Evolutionary conservation across 1,140 invertebrate species (phyloP), one percentile per base, ranked within the genome.

Genomic region (silkworm (Bombyx mori)): DNA sequence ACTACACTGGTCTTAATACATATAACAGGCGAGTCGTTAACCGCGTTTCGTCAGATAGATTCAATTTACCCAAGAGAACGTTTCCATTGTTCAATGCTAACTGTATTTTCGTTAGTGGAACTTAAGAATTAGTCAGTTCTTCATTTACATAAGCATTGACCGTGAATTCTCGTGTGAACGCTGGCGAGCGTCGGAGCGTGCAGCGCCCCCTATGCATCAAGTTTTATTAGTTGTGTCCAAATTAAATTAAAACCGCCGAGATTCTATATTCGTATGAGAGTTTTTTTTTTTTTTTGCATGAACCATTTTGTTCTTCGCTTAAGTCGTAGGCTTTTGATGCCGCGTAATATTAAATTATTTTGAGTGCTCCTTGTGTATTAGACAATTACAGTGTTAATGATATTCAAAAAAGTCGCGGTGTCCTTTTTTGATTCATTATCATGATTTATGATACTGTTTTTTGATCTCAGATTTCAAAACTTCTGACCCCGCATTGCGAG

Each of bases 101-200:
- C 69, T 66, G 74, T 75, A 73, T 76, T 71, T 79, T 78, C 65
- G 72, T 79, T 66, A 72, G 62, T 61, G 52, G 52, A 63, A 62
- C 57, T 65, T 59, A 61, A 65, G 73, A 73, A 71, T 85, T 77
- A 81, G 73, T 69, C 72, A 77, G 64, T 74, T 68, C 66, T 59
- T 71, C 68, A 85, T 86, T 83, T 83, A 79, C 80, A 83, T 81
- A 79, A 71, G 51, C 79, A 86, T 63, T 62, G 74, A 79, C 76
- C 82, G 82, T 86, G 79, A 77, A 77, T 74, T 82, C 81, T 82
- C 82, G 74, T 83, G 82, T 82, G 82, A 86, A 83, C 64, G 57
- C 68, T 63, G 62, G 54, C 55, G 58, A 56, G 58, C 68, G 65
- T 44, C 73, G 68, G 68, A 79, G 63, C 78, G 78, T 75, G 52